These are phyloP conservation scores for Phocides pigmalion DNA, from an alignment of 1,140 invertebrate genomes.

Conservation along the genomic window DNA sequence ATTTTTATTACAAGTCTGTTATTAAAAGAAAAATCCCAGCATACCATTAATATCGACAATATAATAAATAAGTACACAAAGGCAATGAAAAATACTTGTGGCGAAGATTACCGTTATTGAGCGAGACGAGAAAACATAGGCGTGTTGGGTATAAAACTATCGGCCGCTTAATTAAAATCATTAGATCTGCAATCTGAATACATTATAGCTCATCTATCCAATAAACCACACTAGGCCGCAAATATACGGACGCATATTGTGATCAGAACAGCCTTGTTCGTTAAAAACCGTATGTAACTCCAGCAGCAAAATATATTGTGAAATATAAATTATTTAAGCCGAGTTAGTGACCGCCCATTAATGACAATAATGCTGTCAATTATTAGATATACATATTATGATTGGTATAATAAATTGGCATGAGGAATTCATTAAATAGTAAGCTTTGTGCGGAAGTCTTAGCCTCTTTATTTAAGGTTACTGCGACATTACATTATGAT, in stretches of 20 bases:
- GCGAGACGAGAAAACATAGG: conserved; percentile 35
- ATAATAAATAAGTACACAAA: conserved; percentile 36
- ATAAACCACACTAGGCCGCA: conserved; percentile 56
- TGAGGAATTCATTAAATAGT: too few relatives aligned
- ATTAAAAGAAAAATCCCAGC: conserved; percentile 24
- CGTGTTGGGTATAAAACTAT: conserved; percentile 48
- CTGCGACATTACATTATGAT: too few relatives aligned
- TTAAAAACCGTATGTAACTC: background rate
- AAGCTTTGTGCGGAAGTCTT: too few relatives aligned
- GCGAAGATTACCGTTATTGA: conserved; percentile 27
- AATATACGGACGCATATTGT: conserved; percentile 43
- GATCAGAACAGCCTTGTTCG: background rate
- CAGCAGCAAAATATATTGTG: too few relatives aligned
- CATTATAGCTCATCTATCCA: conserved; percentile 58
- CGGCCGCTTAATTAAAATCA: conserved; percentile 72
- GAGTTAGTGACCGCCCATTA: too few relatives aligned
- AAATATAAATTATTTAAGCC: too few relatives aligned
- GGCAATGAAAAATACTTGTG: conserved; percentile 28
- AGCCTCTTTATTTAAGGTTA: too few relatives aligned
- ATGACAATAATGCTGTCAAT: too few relatives aligned
- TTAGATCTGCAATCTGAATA: conserved; percentile 76
- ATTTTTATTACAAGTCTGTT: conserved; percentile 30
- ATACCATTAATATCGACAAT: conserved; percentile 33
- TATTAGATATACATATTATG: too few relatives aligned
- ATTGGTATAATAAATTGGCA: too few relatives aligned